Conservation (phyloP, 2,797 vertebrate genomes). For the Parauchenoglanis punctatus region DNA sequence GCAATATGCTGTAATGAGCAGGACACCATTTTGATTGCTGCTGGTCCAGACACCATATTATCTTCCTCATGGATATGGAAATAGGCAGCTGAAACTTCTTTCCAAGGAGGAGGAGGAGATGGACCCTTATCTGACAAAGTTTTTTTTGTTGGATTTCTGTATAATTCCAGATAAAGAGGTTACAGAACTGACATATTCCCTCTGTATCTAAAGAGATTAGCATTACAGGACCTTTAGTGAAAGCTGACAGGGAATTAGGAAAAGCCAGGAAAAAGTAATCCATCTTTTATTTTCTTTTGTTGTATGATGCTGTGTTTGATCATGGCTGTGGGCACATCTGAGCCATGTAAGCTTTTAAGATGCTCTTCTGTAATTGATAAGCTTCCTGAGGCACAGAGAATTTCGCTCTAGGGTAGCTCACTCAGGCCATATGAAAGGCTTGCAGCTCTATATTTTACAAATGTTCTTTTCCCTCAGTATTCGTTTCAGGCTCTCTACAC, state of each 20-base stretch:
- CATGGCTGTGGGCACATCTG: conserved; percentile 59
- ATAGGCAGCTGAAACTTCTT: conserved; percentile 50
- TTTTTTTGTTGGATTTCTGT: conserved; percentile 53
- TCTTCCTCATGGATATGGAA: conserved; percentile 53
- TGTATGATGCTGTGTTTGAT: conserved; percentile 60
- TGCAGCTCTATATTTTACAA: conserved; percentile 39
- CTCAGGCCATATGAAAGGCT: conserved; percentile 46
- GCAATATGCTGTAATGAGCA: conserved; percentile 57
- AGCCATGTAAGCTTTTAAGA: conserved; percentile 57
- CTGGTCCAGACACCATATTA: conserved; percentile 48
- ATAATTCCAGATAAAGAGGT: conserved; percentile 63
- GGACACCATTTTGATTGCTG: conserved; percentile 53
- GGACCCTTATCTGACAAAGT: conserved; percentile 58
- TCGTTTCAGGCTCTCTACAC: conserved; percentile 21
- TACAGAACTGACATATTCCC: conserved; percentile 60
- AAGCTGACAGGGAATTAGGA: conserved; percentile 63
- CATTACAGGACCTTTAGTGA: conserved; percentile 59
- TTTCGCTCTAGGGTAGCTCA: conserved; percentile 55
- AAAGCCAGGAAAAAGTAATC: conserved; percentile 61
- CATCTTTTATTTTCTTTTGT: conserved; percentile 62
- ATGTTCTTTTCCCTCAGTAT: conserved; percentile 21
- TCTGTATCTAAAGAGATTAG: conserved; percentile 60
- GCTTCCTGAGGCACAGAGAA: conserved; percentile 55
- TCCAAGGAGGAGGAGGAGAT: conserved; percentile 44
- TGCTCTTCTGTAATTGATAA: conserved; percentile 62